Percentiles rank a stretch among this genome's conserved stretches.
Evolutionary conservation across 2,888 invertebrate species (phyloP).

Genomic region (Seira sanloemensis): DNA sequence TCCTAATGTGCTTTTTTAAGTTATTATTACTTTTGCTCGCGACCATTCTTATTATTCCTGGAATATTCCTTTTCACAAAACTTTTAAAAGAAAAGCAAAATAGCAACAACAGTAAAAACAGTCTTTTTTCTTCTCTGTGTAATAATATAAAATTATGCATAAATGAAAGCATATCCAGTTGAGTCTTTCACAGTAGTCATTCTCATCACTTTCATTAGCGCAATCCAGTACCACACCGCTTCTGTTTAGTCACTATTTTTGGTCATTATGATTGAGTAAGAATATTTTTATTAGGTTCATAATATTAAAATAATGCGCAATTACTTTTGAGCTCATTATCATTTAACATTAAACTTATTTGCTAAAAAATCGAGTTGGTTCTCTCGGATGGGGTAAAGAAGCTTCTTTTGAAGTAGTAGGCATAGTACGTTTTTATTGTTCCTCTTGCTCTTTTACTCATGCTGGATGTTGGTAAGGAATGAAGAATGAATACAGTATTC

Average conservation of each 20-base stretch:
- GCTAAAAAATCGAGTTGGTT: too few species aligned
- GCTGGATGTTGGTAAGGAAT: too few species aligned
- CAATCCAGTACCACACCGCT: too few species aligned
- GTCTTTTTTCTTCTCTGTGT: neutral
- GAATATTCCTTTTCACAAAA: neutral
- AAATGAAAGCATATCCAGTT: neutral
- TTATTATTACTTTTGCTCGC: slow-evolving; percentile 57
- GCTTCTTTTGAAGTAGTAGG: neutral
- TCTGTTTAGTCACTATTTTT: too few species aligned
- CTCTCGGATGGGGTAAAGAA: neutral
- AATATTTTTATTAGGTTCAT: neutral
- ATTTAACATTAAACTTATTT: neutral
- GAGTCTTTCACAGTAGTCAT: too few species aligned
- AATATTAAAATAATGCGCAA: neutral
- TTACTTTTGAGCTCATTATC: neutral
- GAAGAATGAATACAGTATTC: neutral
- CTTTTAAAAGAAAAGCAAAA: neutral
- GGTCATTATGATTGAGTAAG: neutral
- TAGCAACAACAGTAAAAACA: neutral
- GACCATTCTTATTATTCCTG: slow-evolving; percentile 51
- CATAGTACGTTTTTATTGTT: neutral
- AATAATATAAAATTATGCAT: neutral
- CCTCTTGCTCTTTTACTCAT: neutral
- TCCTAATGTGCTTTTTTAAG: slow-evolving; percentile 61
- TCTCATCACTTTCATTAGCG: too few species aligned